phyloP scores from a whole-genome alignment of 1,140 invertebrate genomes.

The Drosophila ercepeae region DNA sequence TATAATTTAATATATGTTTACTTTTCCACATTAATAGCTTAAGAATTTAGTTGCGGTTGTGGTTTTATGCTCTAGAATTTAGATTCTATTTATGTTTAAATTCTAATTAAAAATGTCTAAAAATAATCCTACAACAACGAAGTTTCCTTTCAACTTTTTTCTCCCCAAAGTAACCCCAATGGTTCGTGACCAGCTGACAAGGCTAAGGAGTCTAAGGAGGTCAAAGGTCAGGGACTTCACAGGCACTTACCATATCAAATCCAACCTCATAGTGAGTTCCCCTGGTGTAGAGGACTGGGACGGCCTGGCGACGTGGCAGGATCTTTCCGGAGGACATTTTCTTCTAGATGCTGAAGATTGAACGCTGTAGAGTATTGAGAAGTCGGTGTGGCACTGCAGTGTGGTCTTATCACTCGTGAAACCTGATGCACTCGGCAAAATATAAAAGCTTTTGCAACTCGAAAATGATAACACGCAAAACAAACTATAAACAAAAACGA shows the following conservation, averaged over 20 bases:
- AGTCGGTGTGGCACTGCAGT: neutral
- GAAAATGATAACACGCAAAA: neutral
- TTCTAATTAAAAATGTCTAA: neutral
- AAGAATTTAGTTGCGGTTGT: neutral
- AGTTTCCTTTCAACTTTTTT: too few species aligned
- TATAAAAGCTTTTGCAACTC: neutral
- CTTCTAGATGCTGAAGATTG: neutral
- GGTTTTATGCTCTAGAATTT: neutral
- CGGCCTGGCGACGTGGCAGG: constrained; percentile 86
- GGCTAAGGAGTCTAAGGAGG: neutral
- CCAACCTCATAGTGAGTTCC: constrained; percentile 94
- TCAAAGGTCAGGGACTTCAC: neutral
- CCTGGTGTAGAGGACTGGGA: constrained; percentile 90
- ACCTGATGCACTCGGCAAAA: neutral
- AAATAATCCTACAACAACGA: too few species aligned
- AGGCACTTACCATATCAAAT: constrained; percentile 90
- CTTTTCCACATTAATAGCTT: neutral
- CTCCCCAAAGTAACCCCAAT: too few species aligned
- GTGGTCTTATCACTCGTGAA: neutral
- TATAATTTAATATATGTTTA: neutral
- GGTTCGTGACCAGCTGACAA: constrained; percentile 8
- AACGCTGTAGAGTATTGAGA: constrained; percentile 8
- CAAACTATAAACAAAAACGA: constrained; percentile 6
- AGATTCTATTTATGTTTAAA: too few species aligned
- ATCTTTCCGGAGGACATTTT: constrained; percentile 65